phyloP scores from a whole-genome alignment of 2,797 vertebrate genomes.

The Cynopterus sphinx region DNA sequence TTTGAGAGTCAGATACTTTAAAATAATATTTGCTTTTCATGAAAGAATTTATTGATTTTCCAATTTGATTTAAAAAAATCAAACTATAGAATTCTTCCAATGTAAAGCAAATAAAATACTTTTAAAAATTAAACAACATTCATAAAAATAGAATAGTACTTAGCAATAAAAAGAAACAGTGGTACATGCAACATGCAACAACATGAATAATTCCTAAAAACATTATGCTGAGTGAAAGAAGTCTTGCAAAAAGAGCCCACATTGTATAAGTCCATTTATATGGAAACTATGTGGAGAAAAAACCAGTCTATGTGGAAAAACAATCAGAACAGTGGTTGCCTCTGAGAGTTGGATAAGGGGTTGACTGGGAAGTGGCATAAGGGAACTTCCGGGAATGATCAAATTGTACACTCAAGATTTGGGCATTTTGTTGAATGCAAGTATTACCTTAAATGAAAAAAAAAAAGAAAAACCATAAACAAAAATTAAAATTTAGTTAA shows the following conservation, averaged over 20 bases:
- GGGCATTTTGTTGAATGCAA: neutral
- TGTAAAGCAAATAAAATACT: neutral
- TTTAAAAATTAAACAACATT: neutral
- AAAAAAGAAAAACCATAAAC: neutral
- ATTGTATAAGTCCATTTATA: neutral
- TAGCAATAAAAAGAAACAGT: neutral
- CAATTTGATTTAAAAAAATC: neutral
- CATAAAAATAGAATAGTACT: neutral
- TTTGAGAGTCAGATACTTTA: neutral
- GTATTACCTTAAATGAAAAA: neutral
- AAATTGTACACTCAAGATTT: neutral
- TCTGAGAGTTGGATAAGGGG: neutral
- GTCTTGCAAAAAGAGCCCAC: neutral
- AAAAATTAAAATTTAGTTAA: neutral
- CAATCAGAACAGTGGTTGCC: neutral
- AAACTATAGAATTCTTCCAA: neutral
- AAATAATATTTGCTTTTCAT: neutral
- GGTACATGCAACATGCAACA: neutral
- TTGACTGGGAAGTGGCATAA: neutral
- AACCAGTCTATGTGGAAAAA: neutral
- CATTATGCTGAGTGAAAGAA: neutral
- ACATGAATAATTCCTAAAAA: neutral
- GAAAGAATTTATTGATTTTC: neutral
- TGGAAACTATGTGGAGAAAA: neutral
- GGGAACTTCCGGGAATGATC: neutral